Evolutionary conservation across 2,888 invertebrate genomes (phyloP).

Genomic region (Aquatica leii): DNA sequence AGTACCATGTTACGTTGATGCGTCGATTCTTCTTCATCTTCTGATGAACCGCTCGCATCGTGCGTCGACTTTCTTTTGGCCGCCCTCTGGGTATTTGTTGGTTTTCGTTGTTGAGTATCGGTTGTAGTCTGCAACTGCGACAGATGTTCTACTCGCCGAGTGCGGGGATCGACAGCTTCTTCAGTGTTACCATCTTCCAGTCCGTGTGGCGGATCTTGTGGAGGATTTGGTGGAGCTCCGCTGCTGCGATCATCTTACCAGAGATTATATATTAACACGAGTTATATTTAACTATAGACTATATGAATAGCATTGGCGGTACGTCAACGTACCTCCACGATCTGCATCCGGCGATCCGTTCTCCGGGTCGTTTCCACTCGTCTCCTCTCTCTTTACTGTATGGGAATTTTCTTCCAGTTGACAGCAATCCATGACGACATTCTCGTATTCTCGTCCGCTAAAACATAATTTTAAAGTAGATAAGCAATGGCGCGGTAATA

Average conservation of each 20-base stretch:
- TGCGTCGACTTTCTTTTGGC: conserved; percentile 69
- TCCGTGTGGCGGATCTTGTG: conserved; percentile 59
- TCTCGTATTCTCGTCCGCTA: conserved; percentile 88
- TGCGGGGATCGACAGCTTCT: conserved; percentile 64
- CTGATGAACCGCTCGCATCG: conserved; percentile 59
- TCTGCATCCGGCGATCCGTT: conserved; percentile 90
- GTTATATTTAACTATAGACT: conserved; percentile 51
- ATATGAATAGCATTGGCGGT: conserved; percentile 57
- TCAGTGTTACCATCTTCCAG: conserved; percentile 54
- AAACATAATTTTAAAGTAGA: conserved; percentile 51
- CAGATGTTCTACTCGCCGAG: conserved; percentile 63
- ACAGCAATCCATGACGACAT: conserved; percentile 93
- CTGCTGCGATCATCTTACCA: conserved; percentile 66
- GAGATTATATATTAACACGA: conserved; percentile 54
- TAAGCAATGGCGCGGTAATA: background rate
- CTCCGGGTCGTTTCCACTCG: conserved; percentile 79
- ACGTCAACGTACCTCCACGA: conserved; percentile 68
- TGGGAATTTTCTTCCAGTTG: conserved; percentile 86
- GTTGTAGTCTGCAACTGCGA: conserved; percentile 62
- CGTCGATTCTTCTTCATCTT: conserved; percentile 61
- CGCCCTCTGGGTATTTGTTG: conserved; percentile 60
- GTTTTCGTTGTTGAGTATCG: conserved; percentile 53
- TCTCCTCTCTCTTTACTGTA: conserved; percentile 85
- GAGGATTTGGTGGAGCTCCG: conserved; percentile 65
- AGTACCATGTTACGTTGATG: conserved; percentile 60